These are phyloP conservation scores for Athalia circularis DNA, from an alignment of 2,888 invertebrate genomes.

Conservation along the genomic window DNA sequence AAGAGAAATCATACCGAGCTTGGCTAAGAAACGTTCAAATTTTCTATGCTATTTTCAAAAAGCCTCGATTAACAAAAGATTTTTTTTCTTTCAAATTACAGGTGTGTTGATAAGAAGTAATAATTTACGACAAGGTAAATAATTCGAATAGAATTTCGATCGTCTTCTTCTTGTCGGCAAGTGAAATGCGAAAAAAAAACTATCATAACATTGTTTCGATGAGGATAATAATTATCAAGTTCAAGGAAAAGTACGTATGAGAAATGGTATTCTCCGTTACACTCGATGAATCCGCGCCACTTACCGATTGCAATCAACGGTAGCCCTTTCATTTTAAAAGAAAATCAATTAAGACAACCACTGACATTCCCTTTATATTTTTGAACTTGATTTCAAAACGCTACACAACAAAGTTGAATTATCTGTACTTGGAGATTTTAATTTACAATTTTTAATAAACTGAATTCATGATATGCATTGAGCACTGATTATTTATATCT, in stretches of 20 bases:
- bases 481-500: too few relatives aligned
- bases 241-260: neutral
- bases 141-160: too few relatives aligned
- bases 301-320: constrained; percentile 29
- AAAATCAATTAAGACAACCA: neutral
- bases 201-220: too few relatives aligned
- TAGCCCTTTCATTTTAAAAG: constrained; percentile 22
- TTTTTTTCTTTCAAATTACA: neutral
- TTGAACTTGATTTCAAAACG: neutral
- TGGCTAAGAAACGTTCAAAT: too few relatives aligned
- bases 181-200: too few relatives aligned
- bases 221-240: neutral
- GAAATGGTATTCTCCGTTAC: neutral
- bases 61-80: neutral
- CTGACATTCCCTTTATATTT: constrained; percentile 7
- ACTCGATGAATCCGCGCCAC: neutral
- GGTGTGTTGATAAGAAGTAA: too few relatives aligned
- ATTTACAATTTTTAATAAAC: too few relatives aligned
- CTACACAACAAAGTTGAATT: too few relatives aligned
- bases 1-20: constrained; percentile 11
- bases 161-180: too few relatives aligned
- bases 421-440: neutral
- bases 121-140: too few relatives aligned
- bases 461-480: too few relatives aligned
- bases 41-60: too few relatives aligned